Percentiles rank a stretch among this genome's conserved stretches.
Evolutionary conservation across 2,113 vertebrate genomes (phyloP).

Genomic region (Corythoichthys intestinalis): DNA sequence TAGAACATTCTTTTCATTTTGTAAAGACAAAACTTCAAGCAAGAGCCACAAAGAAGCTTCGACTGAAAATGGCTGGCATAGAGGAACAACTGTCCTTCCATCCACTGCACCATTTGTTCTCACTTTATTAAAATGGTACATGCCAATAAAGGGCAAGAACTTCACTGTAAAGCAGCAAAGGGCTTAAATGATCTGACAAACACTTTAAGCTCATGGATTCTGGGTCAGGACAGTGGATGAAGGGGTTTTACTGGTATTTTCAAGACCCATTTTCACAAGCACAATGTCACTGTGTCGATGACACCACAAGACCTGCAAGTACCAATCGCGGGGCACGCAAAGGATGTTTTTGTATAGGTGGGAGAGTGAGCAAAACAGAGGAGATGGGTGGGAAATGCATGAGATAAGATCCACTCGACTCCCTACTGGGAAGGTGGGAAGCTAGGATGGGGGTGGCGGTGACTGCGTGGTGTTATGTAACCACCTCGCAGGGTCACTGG

Average conservation of each 20-base stretch:
- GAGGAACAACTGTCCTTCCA: too few species aligned
- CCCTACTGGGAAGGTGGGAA: not conserved
- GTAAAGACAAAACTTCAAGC: too few species aligned
- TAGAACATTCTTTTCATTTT: too few species aligned
- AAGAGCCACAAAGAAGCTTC: too few species aligned
- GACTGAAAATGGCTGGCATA: too few species aligned
- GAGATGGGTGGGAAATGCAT: constrained; percentile 24
- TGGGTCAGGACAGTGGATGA: constrained; percentile 10
- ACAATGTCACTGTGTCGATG: not conserved
- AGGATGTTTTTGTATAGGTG: constrained; percentile 3
- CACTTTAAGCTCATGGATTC: constrained; percentile 17
- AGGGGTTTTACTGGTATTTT: constrained; percentile 5
- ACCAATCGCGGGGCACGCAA: not conserved
- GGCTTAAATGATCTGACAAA: constrained; percentile 4
- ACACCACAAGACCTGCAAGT: constrained; percentile 10
- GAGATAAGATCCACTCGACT: constrained; percentile 34
- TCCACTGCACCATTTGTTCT: too few species aligned
- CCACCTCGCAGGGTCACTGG: constrained; percentile 38
- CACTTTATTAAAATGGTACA: constrained; percentile 1
- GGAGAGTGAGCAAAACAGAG: constrained; percentile 16
- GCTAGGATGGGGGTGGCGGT: not conserved
- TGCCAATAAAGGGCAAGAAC: constrained; percentile 20
- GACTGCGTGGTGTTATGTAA: constrained; percentile 37
- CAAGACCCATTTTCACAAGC: constrained; percentile 3
- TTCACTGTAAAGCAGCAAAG: constrained; percentile 2